phyloP scores from a whole-genome alignment of 2,113 vertebrate species.

The Leucopternis melanops region DNA sequence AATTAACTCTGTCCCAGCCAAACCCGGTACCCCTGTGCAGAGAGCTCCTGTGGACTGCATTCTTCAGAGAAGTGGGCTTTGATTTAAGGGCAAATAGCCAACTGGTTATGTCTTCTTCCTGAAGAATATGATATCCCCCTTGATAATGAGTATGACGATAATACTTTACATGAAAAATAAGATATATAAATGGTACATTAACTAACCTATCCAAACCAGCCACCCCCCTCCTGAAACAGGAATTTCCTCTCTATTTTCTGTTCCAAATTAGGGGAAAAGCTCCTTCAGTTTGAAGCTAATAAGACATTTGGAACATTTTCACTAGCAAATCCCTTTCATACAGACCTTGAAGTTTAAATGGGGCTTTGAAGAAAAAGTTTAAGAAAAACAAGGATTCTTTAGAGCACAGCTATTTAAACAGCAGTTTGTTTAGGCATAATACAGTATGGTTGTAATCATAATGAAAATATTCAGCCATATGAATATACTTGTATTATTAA shows the following conservation, averaged over 20 bases:
- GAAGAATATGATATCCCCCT: not conserved
- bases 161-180: not conserved
- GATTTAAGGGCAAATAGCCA: not conserved
- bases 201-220: not conserved
- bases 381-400: not conserved
- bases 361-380: not conserved
- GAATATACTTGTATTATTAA: not conserved
- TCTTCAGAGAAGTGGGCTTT: not conserved
- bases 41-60: not conserved
- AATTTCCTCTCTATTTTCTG: not conserved
- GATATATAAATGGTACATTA: not conserved
- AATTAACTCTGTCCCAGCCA: not conserved
- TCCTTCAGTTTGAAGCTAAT: not conserved
- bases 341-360: not conserved
- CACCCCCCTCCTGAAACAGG: not conserved
- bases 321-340: not conserved
- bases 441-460: not conserved
- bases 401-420: not conserved
- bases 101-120: not conserved
- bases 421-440: not conserved
- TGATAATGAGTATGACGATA: not conserved
- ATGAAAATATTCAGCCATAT: not conserved
- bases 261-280: not conserved
- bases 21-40: not conserved
- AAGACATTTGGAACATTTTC: not conserved